Evolutionary conservation across 1,140 invertebrate species (phyloP).

Genomic region (Tribolium madens): DNA sequence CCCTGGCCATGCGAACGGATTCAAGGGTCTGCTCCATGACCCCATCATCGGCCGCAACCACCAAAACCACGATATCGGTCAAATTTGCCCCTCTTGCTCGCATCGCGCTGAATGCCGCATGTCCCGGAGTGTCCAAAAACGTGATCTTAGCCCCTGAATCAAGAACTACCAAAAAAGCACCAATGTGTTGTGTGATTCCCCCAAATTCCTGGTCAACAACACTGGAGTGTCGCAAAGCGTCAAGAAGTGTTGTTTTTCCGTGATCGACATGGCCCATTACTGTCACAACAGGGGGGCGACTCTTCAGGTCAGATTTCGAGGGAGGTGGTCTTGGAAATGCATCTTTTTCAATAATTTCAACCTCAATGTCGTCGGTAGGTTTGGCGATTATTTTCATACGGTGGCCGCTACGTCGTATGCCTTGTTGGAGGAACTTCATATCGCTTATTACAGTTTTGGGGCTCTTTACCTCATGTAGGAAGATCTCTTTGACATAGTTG

Average conservation of each 20-base stretch:
- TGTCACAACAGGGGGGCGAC: conserved; percentile 91
- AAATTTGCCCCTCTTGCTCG: conserved; percentile 88
- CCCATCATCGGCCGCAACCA: conserved; percentile 98
- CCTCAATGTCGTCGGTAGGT: conserved; percentile 50
- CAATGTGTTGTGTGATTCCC: conserved; percentile 99
- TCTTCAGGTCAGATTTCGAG: conserved; percentile 73
- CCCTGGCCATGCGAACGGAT: conserved; percentile 81
- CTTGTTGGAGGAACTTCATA: conserved; percentile 59
- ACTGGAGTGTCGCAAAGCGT: conserved; percentile 86
- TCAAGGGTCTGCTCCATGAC: conserved; percentile 97
- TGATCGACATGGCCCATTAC: conserved; percentile 99
- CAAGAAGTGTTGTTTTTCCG: conserved; percentile 97
- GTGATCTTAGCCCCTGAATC: conserved; percentile 84
- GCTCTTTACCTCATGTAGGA: conserved; percentile 58
- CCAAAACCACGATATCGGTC: conserved; percentile 96
- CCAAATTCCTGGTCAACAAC: conserved; percentile 95
- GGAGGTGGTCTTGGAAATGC: conserved; percentile 68
- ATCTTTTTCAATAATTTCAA: conserved; percentile 59
- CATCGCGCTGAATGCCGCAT: conserved; percentile 96
- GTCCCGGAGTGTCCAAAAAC: conserved; percentile 99
- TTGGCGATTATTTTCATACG: conserved; percentile 60
- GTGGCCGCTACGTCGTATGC: conserved; percentile 57
- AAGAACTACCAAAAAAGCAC: conserved; percentile 91
- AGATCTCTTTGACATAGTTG: conserved; percentile 61
- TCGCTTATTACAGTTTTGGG: conserved; percentile 57